These are phyloP conservation scores for Cricetomys ansorgei DNA, from an alignment of 2,113 vertebrate species.

Conservation along the genomic window DNA sequence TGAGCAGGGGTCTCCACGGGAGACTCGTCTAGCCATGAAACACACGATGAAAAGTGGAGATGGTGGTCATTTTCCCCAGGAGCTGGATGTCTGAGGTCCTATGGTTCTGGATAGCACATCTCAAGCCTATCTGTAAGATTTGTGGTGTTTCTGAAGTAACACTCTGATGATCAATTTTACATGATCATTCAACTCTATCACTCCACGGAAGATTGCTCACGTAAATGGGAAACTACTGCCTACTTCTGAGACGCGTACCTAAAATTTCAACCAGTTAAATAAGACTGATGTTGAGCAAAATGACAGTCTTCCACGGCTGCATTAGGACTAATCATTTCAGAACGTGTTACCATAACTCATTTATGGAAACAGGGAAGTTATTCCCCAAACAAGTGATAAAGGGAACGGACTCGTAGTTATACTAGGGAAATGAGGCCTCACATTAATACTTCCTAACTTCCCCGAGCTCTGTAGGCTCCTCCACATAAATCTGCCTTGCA, in stretches of 20 bases:
- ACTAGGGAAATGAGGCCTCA: slow-evolving; percentile 56
- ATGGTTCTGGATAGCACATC: slow-evolving; percentile 18
- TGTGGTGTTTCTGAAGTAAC: slow-evolving; percentile 42
- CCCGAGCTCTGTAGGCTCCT: slow-evolving; percentile 57
- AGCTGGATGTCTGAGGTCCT: slow-evolving; percentile 41
- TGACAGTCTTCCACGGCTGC: slow-evolving; percentile 59
- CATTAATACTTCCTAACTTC: slow-evolving; percentile 61
- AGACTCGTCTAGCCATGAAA: background rate
- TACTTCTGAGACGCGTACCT: slow-evolving; percentile 59
- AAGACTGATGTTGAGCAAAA: slow-evolving; percentile 68
- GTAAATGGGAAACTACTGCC: slow-evolving; percentile 56
- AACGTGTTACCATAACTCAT: slow-evolving; percentile 77
- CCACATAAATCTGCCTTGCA: slow-evolving; percentile 66
- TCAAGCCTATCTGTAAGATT: slow-evolving; percentile 34
- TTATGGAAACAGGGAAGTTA: slow-evolving; percentile 71
- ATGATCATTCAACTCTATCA: slow-evolving; percentile 31
- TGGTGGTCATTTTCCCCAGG: background rate
- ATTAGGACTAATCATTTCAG: slow-evolving; percentile 76
- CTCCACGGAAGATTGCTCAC: slow-evolving; percentile 55
- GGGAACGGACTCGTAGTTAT: slow-evolving; percentile 49
- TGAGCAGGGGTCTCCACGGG: background rate
- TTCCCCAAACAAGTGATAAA: slow-evolving; percentile 71
- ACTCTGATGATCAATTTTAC: slow-evolving; percentile 70
- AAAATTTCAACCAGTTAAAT: slow-evolving; percentile 73
- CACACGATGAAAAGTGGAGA: background rate